Evolutionary conservation across 2,797 vertebrate genomes (phyloP).

Genomic region (Premnoplex brunnescens): DNA sequence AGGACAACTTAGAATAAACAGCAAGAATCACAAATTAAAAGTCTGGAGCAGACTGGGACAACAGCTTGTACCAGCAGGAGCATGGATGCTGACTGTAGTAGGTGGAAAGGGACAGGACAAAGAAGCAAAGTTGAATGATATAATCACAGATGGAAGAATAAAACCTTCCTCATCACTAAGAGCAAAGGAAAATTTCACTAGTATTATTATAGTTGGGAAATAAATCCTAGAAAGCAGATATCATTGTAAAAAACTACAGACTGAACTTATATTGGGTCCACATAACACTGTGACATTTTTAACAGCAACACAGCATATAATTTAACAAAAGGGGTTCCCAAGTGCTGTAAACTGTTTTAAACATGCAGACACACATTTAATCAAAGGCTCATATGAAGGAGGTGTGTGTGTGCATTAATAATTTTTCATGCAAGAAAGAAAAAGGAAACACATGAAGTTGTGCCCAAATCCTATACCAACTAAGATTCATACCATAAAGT

Average conservation of each 20-base stretch:
- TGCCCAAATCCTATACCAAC: neutral
- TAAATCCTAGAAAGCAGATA: neutral
- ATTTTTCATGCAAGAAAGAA: neutral
- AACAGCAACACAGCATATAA: neutral
- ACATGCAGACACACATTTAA: neutral
- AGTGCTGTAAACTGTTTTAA: neutral
- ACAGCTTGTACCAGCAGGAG: constrained; percentile 65
- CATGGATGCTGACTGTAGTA: neutral
- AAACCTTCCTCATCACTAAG: neutral
- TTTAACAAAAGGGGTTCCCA: neutral
- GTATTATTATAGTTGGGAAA: neutral
- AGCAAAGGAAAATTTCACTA: neutral
- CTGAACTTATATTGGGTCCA: neutral
- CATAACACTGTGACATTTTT: neutral
- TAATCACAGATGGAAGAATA: neutral
- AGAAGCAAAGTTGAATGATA: neutral
- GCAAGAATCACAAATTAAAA: neutral
- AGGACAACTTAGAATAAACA: neutral
- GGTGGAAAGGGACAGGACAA: neutral
- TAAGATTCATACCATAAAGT: neutral
- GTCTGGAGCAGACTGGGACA: constrained; percentile 32
- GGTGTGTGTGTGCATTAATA: neutral
- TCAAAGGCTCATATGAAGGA: neutral
- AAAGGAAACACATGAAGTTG: neutral
- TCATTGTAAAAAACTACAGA: neutral